Evolutionary conservation across 1,140 invertebrate species (phyloP), one percentile per base, ranked within the genome.

Genomic region (Drosophila willistoni): DNA sequence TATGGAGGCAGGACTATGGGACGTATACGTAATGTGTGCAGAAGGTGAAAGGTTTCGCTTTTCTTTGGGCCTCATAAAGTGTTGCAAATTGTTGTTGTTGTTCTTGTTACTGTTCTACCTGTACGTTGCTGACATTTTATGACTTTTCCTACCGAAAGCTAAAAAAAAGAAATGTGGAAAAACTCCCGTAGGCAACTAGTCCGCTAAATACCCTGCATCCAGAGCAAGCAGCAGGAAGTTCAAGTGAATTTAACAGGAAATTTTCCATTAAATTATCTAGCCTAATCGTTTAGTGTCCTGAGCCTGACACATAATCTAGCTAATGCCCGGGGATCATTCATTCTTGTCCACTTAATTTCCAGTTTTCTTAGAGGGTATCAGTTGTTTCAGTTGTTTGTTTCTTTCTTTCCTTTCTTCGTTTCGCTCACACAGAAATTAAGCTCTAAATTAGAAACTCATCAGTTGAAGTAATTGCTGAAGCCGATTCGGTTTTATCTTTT

Each of bases 401-500:
- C 3, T 47, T 6, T 0, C 22, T 22, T 51, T 22, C 1, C 17
- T 34, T 64, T 42, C 12, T 13, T 29, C 1, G 5, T 29, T 29
- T 29, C 29, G 62, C 10, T 54, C 22, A 14, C 79, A 72, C 71
- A 70, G 72, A 89, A 89, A 87, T 87, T 70, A 89, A 87, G 84
- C 79, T 72, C 72, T 89, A 87, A 87, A 87, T 87, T 87, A 87
- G 84, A 77, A 87, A 87, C 67, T 80, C 83, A 87, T 87, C 83
- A 77, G 64, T 89, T 63, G 69, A 64, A 69, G 83, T 87, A 87
- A 87, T 87, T 87, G 83, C 84, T 59, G 75, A 39, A 51, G 64
- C 65, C 71, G 81, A 70, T 83, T 76, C 66, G 77, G 78, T 57
- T 71, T 84, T 81, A 74, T 82, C 61, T 73, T 55, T 79, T 81